These are phyloP conservation scores for Madoqua kirkii DNA, from an alignment of 2,113 vertebrate genomes.

Conservation along the genomic window DNA sequence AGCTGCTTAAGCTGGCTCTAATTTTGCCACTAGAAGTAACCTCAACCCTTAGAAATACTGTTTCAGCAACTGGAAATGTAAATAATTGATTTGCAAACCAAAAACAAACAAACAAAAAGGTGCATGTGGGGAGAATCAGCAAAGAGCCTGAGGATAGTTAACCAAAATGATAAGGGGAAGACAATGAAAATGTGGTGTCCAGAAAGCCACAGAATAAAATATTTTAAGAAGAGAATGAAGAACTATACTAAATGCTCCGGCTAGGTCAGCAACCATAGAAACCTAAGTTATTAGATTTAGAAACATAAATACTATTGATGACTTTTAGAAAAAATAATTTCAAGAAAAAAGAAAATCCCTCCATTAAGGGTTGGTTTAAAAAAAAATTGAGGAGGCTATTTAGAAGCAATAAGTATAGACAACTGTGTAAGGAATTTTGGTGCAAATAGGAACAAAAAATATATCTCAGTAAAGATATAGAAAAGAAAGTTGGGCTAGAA, in stretches of 20 bases:
- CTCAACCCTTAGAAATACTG: constrained; percentile 11
- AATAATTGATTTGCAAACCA: constrained; percentile 66
- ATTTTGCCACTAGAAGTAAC: constrained; percentile 88
- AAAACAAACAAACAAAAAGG: not conserved
- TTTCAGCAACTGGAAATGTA: constrained; percentile 63
- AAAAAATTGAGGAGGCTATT: not conserved
- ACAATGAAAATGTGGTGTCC: not conserved
- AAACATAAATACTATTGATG: not conserved
- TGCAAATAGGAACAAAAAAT: not conserved
- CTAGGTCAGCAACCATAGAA: not conserved
- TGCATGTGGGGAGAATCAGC: not conserved
- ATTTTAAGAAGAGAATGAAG: not conserved
- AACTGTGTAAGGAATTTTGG: not conserved
- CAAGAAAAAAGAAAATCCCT: not conserved
- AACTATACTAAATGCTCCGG: not conserved
- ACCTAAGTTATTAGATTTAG: not conserved
- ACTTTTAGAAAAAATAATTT: not conserved
- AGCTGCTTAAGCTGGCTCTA: constrained; percentile 98
- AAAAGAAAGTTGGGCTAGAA: not conserved
- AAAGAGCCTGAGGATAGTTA: not conserved
- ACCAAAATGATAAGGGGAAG: not conserved
- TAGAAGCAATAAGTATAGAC: not conserved
- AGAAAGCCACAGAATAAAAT: not conserved
- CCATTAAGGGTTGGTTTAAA: not conserved
- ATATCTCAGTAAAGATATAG: not conserved